Conservation (phyloP, 2,113 vertebrate genomes). For the Tapirus terrestris region DNA sequence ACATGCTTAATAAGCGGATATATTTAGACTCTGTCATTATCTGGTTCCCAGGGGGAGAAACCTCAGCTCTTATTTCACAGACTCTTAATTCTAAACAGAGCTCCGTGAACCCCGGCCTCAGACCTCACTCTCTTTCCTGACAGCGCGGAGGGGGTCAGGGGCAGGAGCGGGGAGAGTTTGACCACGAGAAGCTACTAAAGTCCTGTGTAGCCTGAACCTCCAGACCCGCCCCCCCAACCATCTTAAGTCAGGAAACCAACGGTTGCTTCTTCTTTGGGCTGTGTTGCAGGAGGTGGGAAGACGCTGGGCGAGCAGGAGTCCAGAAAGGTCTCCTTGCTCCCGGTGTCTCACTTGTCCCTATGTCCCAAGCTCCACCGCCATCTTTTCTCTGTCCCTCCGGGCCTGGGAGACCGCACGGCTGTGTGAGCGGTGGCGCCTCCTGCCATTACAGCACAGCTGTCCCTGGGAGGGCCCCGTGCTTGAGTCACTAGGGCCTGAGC, state of each 20-base stretch:
- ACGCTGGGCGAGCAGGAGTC: background rate
- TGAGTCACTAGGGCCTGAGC: background rate
- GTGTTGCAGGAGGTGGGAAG: background rate
- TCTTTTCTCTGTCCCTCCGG: rapidly evolving
- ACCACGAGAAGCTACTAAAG: background rate
- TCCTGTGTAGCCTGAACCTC: background rate
- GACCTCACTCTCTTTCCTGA: background rate
- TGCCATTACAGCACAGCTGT: background rate
- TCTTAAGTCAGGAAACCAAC: background rate
- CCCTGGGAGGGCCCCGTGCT: background rate
- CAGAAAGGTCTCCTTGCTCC: background rate
- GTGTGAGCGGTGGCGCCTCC: background rate
- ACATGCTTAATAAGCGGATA: slow-evolving; percentile 63
- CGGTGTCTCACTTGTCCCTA: background rate
- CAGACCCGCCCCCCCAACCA: background rate
- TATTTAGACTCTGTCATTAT: slow-evolving; percentile 76
- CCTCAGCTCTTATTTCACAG: slow-evolving; percentile 63
- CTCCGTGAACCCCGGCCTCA: background rate
- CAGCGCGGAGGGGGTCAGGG: rapidly evolving
- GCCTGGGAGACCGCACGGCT: background rate
- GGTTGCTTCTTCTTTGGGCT: background rate
- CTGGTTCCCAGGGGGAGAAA: slow-evolving; percentile 61
- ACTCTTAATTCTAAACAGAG: slow-evolving; percentile 56
- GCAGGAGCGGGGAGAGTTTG: rapidly evolving
- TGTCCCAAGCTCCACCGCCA: too few species aligned